Base-by-base conservation (phyloP, 2,888 invertebrate species). In the Andrena bicolor region DNA sequence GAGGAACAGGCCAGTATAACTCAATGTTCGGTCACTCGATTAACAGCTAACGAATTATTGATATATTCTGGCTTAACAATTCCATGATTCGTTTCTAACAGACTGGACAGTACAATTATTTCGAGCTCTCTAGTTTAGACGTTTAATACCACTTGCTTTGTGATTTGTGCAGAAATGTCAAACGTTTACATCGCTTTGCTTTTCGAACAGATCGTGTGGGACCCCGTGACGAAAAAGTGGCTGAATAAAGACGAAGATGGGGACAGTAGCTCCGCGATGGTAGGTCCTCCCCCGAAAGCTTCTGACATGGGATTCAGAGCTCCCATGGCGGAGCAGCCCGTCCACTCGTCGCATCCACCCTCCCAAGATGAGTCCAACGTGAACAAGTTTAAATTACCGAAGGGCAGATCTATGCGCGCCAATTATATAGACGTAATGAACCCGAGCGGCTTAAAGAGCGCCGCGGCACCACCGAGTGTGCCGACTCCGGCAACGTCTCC, bases 401-500 rank as follows among this genome's bases (percentile, higher is more conserved):
- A 96, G 89, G 96, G 96, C 87, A 95, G 97, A 94, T 96, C 97
- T 96, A 94, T 96, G 96, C 92, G 94, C 71, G 91, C 93, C 95
- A 92, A 92, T 86, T 99, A 98, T 94, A 97, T 98, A 89, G 98
- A 98, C 94, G 97, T 98, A 79, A 96, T 98, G 94, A 97, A 97
- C 95, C 97, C 97, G 58, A 94, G 95, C 85, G 96, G 96, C n/a
- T 93, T 92, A 8, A 94, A 94, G 58, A 88, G 93, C 26, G 87
- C 90, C 28, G 88, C 90, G 35, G 84, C 92, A 41, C 92, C 94
- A 3, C 87, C 90, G 58, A 88, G 85, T 26, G 69, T 93, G 70
- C 91, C 94, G 16, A 93, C 94, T 58, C 94, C 94, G 0, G 93
- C 94, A 48, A 91, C 93, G 35, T 94, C 94, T 6, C 94, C 94